Evolutionary conservation across 2,888 invertebrate species (phyloP).

Genomic region (Trichopoda pennipes): DNA sequence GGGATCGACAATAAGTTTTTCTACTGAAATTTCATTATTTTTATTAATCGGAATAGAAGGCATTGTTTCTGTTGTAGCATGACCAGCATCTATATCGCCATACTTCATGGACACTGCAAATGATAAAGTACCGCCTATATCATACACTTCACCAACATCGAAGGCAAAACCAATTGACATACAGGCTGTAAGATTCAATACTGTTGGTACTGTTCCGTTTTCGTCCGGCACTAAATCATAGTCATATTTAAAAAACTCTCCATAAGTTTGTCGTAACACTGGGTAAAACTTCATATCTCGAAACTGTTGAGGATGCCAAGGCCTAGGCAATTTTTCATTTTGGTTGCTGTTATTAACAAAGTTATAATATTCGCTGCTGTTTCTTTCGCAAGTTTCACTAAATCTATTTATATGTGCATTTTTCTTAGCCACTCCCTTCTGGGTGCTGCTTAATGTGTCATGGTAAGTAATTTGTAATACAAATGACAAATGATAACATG

Average conservation of each 20-base stretch:
- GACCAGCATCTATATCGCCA: constrained; percentile 76
- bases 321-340: constrained; percentile 2
- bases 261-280: constrained; percentile 84
- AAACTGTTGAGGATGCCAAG: constrained; percentile 74
- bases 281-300: constrained; percentile 78
- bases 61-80: constrained; percentile 69
- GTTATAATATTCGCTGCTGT: not conserved
- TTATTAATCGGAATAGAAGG: constrained; percentile 71
- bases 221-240: constrained; percentile 86
- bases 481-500: constrained; percentile 72
- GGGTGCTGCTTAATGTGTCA: constrained; percentile 60
- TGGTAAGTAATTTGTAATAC: constrained; percentile 75
- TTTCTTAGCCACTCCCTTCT: not conserved
- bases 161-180: constrained; percentile 86
- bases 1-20: constrained; percentile 75
- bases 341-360: constrained; percentile 11
- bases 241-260: constrained; percentile 89
- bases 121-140: constrained; percentile 90
- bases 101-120: constrained; percentile 87
- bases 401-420: not conserved
- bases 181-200: constrained; percentile 86
- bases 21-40: constrained; percentile 76
- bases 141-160: constrained; percentile 86
- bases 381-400: not conserved
- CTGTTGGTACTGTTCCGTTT: constrained; percentile 84